Conservation (phyloP, 2,113 vertebrate genomes). For the Labeo rohita region DNA sequence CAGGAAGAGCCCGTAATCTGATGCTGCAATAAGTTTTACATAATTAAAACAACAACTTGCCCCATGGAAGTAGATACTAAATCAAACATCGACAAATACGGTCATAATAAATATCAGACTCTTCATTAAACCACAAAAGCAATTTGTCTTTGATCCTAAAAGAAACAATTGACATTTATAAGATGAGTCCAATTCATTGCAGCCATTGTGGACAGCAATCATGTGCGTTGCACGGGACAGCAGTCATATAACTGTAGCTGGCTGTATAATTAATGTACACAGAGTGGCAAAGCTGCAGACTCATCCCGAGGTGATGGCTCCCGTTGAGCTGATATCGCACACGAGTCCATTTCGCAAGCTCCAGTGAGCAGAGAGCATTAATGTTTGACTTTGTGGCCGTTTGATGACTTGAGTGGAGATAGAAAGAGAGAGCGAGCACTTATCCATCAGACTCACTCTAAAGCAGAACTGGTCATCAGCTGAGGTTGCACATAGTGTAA, state of each 20-base stretch:
- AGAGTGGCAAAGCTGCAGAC: constrained; percentile 14
- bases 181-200: constrained; percentile 36
- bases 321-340: constrained; percentile 42
- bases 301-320: constrained; percentile 36
- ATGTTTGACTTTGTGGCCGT: constrained; percentile 30
- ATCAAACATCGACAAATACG: constrained; percentile 15
- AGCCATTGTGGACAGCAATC: constrained; percentile 14
- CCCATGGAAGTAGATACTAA: background rate
- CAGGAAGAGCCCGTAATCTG: constrained; percentile 95
- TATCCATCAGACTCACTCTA: constrained; percentile 32
- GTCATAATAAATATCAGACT: background rate
- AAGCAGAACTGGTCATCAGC: constrained; percentile 15
- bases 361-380: constrained; percentile 18
- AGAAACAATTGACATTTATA: constrained; percentile 37
- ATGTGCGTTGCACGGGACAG: background rate
- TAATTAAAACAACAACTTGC: background rate
- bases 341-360: background rate
- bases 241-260: constrained; percentile 34
- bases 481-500: background rate
- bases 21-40: constrained; percentile 77
- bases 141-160: constrained; percentile 10
- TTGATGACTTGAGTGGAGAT: constrained; percentile 26
- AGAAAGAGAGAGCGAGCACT: constrained; percentile 15
- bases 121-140: constrained; percentile 15
- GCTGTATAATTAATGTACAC: constrained; percentile 42